Percentiles rank a stretch among this genome's conserved stretches.
phyloP scores from a whole-genome alignment of 30 jellyfish, hydroid and myxozoan species.

The Chrysaora quinquecirrha region DNA sequence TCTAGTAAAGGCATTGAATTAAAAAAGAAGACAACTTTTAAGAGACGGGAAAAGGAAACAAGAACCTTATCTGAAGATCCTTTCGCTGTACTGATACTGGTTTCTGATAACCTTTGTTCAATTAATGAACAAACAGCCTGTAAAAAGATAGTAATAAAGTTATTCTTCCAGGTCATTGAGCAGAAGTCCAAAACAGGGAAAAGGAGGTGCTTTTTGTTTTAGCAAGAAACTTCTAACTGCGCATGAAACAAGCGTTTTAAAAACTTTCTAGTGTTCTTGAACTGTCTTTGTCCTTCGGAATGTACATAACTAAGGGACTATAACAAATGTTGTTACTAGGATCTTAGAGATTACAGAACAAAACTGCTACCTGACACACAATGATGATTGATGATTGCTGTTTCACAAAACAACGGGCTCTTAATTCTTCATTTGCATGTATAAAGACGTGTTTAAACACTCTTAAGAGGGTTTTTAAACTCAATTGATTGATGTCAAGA shows the following conservation, averaged over 20 bases:
- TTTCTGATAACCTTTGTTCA: constrained; percentile 21
- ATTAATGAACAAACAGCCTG: constrained; percentile 35
- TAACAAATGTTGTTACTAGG: no score
- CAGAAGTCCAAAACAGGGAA: not conserved
- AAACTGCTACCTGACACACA: no score
- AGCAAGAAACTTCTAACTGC: not conserved
- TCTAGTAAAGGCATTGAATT: not conserved
- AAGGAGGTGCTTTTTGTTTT: not conserved
- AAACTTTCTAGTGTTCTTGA: no score
- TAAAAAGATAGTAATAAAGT: not conserved
- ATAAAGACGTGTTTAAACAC: no score
- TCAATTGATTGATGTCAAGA: no score
- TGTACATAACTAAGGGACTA: no score
- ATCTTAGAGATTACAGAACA: no score
- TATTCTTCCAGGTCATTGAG: not conserved
- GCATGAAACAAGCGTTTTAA: not conserved
- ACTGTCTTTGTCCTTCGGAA: no score
- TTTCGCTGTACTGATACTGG: not conserved
- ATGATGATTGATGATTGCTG: no score
- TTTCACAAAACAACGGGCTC: no score
- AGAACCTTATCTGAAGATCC: constrained; percentile 1
- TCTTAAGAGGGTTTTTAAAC: no score
- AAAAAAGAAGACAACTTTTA: not conserved
- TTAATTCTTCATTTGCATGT: no score
- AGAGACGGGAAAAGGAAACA: not conserved